Evolutionary conservation across 2,888 invertebrate species (phyloP).

Genomic region (Hemistola chrysoprasaria): DNA sequence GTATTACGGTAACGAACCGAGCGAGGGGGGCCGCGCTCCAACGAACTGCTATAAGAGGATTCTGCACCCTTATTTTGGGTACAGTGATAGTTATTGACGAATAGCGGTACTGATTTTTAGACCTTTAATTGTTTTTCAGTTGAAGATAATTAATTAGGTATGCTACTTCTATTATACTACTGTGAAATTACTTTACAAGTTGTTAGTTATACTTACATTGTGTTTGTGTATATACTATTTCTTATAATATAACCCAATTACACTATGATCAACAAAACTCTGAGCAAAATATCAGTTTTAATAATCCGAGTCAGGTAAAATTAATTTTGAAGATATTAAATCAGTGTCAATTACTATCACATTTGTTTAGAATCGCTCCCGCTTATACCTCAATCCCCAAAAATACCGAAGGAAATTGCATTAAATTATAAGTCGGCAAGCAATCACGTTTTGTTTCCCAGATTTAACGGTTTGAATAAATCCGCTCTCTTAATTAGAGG

Average conservation of each 20-base stretch:
- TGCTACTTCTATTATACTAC: too few relatives aligned
- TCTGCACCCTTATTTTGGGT: slow-evolving; percentile 62
- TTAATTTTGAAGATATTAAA: too few relatives aligned
- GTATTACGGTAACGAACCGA: slow-evolving; percentile 70
- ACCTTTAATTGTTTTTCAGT: background rate
- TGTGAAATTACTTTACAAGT: too few relatives aligned
- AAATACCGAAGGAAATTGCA: slow-evolving; percentile 74
- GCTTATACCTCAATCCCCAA: slow-evolving; percentile 39
- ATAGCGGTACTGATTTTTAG: slow-evolving; percentile 1
- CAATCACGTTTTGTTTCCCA: slow-evolving; percentile 79
- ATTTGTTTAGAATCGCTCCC: slow-evolving; percentile 23
- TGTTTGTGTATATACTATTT: too few relatives aligned
- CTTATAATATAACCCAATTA: too few relatives aligned
- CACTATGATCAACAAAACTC: too few relatives aligned
- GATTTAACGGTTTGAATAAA: slow-evolving; percentile 79
- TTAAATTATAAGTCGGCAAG: slow-evolving; percentile 80
- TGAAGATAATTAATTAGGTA: too few relatives aligned
- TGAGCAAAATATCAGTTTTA: too few relatives aligned
- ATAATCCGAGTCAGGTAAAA: too few relatives aligned
- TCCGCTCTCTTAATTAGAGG: slow-evolving; percentile 73
- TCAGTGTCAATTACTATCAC: too few relatives aligned
- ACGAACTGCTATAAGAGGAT: slow-evolving; percentile 80
- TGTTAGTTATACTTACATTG: too few relatives aligned
- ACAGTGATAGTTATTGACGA: slow-evolving; percentile 16
- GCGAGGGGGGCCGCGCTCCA: slow-evolving; percentile 52